Evolutionary conservation across 2,888 invertebrate genomes (phyloP).

Genomic region (Nymphalis polychloros): DNA sequence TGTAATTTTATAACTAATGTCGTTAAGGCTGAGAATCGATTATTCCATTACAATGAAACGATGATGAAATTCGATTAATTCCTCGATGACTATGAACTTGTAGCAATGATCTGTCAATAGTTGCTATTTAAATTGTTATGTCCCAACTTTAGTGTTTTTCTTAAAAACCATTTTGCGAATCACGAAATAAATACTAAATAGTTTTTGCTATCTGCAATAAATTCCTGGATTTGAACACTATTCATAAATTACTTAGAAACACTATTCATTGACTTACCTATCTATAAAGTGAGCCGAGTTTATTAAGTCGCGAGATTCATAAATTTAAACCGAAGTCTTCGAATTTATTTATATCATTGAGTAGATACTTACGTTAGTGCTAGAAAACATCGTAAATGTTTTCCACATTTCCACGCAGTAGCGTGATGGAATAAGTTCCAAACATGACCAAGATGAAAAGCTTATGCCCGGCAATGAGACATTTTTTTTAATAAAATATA

Average conservation of each 20-base stretch:
- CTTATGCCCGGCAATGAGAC: too few species aligned
- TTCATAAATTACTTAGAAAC: background rate
- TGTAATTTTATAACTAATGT: background rate
- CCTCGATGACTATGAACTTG: conserved; percentile 20
- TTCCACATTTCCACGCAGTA: too few species aligned
- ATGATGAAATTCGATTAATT: conserved; percentile 23
- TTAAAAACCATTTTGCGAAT: background rate
- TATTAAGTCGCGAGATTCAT: too few species aligned
- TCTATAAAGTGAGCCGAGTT: too few species aligned
- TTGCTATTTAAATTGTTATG: background rate
- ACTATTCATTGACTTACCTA: background rate
- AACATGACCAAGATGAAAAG: too few species aligned
- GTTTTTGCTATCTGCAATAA: conserved; percentile 1
- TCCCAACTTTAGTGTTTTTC: background rate
- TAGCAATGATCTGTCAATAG: conserved; percentile 17
- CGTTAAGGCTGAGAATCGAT: background rate
- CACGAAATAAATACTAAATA: conserved; percentile 18
- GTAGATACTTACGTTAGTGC: too few species aligned
- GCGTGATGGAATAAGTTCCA: too few species aligned
- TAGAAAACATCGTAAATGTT: too few species aligned
- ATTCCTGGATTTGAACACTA: background rate
- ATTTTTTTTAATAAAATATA: too few species aligned
- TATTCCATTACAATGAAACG: background rate
- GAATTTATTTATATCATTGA: too few species aligned
- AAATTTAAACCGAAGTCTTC: too few species aligned